Evolutionary conservation across 2,888 invertebrate genomes (phyloP), one percentile per base, ranked within the genome.

Genomic region (Ormyrus labotus): DNA sequence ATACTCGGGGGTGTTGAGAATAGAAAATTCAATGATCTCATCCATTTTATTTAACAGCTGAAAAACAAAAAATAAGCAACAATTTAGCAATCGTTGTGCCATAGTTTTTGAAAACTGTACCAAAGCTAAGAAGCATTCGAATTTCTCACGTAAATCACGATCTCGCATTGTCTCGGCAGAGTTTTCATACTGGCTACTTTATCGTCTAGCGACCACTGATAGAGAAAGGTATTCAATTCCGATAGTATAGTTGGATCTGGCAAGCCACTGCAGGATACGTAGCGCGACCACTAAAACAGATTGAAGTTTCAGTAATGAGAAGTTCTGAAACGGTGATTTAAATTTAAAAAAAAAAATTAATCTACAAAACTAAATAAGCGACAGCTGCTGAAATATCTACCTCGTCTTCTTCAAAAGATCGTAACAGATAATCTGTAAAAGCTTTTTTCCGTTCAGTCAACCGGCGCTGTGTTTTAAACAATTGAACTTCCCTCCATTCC

Each of bases 181-280:
- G 92, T 92, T 0, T 90, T 84, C 81, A 93, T 92, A 53, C 91
- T 91, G 68, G 91, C 91, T 0, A 87, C 74, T 0, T 91, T 87
- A 0, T 88, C 87, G n/a, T 88, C 88, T 67, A 89, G 85, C 78
- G 90, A 87, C 94, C 93, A 93, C 0, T 93, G 80, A 72, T 92
- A 93, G 0, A 94, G 87, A 84, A 93, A 94, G 0, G 93, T 93
- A 87, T 93, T 93, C 91, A 94, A 91, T 81, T 94, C 92, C 0
- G 93, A 91, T 4, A 93, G 90, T 13, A 92, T 90, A 0, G 92
- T 90, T 3, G 94, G 93, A 86, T 94, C 93, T 0, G 94, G 94
- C 0, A 94, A 91, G 4, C 94, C 93, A 74, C 94, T 93, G 82
- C 94, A 94, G 0, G 91, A 91, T 64, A 93, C 91, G 82, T 93